Base-by-base conservation (phyloP, 2,113 vertebrate genomes). In the Amblyornis subalaris region DNA sequence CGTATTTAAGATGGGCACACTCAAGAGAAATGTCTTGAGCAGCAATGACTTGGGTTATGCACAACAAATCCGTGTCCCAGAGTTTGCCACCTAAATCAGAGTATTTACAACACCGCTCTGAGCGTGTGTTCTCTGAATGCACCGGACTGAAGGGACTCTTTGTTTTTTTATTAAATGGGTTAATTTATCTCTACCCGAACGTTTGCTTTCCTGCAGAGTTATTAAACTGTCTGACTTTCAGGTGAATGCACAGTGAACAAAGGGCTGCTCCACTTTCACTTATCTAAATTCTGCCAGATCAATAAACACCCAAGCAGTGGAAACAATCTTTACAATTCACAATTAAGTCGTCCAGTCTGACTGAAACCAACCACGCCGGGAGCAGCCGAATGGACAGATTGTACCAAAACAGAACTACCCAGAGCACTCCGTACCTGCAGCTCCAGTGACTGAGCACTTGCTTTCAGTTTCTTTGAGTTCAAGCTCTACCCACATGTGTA, bases 401-500 rank as follows among this genome's bases (percentile, higher is more conserved):
- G 13, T 22, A 80, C 42, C 51, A 60, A 73, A 88, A 71, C 72
- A 85, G 17, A 91, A 60, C 60, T 8, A 57, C 29, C 21, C 14
- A 9, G 3, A 35, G 35, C 3, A 26, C 36, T 19, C 7, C 0
- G 7, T 19, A 24, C 8, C 75, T 55, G 18, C 66, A 70, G 20
- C 55, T 62, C 60, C 60, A 57, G 28, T 0, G 35, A 65, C 66
- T 24, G 50, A 89, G 44, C 2, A 1, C 25, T 77, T 44, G 50
- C 82, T 96, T 96, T 95, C 87, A 24, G 50, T 94, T 96, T 95
- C 88, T 85, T 86, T 57, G 76, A 95, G 38, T 62, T 54, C 40
- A 2, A 57, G 54, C 62, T 89, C 51, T 54, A 62, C 50, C 64
- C 84, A 64, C 69, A 33, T 36, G 29, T 25, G 65, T 8, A 78